These are phyloP conservation scores for Petaurus breviceps DNA, from an alignment of 2,113 vertebrate genomes.

Conservation along the genomic window DNA sequence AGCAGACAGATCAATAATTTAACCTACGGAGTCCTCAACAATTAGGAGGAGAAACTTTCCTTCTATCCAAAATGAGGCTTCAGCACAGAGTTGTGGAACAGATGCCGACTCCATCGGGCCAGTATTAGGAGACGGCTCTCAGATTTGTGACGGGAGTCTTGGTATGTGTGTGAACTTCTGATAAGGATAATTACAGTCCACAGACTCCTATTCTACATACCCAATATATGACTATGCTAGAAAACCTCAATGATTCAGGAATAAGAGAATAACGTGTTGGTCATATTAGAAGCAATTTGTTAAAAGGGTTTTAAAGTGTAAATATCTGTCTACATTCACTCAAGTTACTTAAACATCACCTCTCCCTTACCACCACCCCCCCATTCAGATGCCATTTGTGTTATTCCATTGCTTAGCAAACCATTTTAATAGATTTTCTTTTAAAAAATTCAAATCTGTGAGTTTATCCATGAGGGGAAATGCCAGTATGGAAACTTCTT, in stretches of 20 bases:
- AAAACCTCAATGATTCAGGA: background rate
- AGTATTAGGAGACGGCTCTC: background rate
- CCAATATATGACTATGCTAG: background rate
- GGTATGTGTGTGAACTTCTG: background rate
- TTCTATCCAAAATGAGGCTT: background rate
- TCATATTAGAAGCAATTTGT: background rate
- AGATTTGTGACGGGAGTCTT: background rate
- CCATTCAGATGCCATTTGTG: too few species aligned
- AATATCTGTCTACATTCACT: background rate
- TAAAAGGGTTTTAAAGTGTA: background rate
- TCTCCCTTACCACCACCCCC: too few species aligned
- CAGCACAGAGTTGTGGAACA: slow-evolving; percentile 13
- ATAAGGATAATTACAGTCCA: background rate
- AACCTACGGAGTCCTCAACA: background rate
- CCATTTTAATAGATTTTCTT: background rate
- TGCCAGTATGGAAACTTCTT: background rate
- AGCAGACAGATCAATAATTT: background rate
- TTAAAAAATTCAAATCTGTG: background rate
- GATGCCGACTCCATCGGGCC: slow-evolving; percentile 11
- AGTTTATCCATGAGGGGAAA: background rate
- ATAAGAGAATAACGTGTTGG: background rate
- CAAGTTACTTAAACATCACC: background rate
- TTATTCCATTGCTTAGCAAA: background rate
- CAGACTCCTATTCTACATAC: background rate
- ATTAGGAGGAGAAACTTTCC: slow-evolving; percentile 3